Base-by-base conservation (phyloP, 2,888 invertebrate genomes). In the Oithona nana region DNA sequence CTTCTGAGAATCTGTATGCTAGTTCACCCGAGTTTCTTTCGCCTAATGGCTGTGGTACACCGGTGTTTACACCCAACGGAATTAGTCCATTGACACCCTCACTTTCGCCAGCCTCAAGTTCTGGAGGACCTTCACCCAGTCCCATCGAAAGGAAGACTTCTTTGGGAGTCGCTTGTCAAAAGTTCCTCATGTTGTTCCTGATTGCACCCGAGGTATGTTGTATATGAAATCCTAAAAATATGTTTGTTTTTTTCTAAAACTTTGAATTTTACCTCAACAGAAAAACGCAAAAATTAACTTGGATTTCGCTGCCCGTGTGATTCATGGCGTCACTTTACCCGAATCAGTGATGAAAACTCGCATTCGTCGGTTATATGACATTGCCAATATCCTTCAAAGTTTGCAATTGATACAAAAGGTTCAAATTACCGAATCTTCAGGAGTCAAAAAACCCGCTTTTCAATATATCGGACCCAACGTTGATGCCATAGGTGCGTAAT, bases 311-410 rank as follows among this genome's bases (percentile, higher is more conserved):
- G 82, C 82, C 63, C 77, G 78, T 70, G 79, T 82, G 65, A 75
- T 83, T 61, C 80, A 82, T 67, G 80, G 76, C 61, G 50, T 50
- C 28, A 22, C 30, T 54, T 26, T 61, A 13, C 61, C 51, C 8
- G 54, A 54, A 13, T 28, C 61, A 3, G 31, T 61, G 11, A 54
- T 61, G 61, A 54, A 61, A 65, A 62, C 62, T 20, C 29, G 62
- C 11, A 63, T 66, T 48, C 77, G 85, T 65, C 77, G 85, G 66
- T 76, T 85, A 30, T 85, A 85, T 73, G 84, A 85, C 71, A 84
- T 85, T 68, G 84, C 84, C 64, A 85, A 85, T 73, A 83, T 85
- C 66, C 77, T 85, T 68, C 81, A 83, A 66, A 22, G 49, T 30
- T 48, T 62, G 13, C n/a, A 39, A 4, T 77, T 84, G 67, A 83